Evolutionary conservation across 2,113 vertebrate genomes (phyloP).

Genomic region (Apodemus speciosus): DNA sequence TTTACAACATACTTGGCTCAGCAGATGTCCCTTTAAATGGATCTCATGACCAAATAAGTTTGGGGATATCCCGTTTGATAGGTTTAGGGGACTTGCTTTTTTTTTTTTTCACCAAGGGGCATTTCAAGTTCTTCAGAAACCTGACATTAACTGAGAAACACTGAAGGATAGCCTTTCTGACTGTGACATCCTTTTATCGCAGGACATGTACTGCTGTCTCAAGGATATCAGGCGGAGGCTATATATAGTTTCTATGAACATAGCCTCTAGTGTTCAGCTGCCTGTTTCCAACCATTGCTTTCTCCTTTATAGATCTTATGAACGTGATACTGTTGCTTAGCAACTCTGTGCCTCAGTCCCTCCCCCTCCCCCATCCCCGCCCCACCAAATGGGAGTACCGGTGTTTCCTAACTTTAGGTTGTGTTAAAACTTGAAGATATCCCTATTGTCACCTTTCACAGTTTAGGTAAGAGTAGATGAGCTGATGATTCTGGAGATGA

Average conservation of each 20-base stretch:
- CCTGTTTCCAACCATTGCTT: neutral
- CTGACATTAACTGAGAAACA: neutral
- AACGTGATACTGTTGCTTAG: neutral
- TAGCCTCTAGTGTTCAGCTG: neutral
- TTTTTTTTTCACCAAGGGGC: slow-evolving; percentile 7
- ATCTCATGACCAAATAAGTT: slow-evolving; percentile 30
- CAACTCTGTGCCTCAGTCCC: neutral
- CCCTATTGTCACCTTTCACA: neutral
- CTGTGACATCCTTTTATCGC: neutral
- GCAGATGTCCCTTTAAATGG: slow-evolving; percentile 5
- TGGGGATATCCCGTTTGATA: neutral
- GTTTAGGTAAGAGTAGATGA: neutral
- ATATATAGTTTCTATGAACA: neutral
- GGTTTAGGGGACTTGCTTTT: neutral
- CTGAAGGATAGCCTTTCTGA: neutral
- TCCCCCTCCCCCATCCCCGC: neutral
- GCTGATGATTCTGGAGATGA: neutral
- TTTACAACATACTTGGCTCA: neutral
- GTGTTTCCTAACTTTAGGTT: neutral
- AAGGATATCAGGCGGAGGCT: neutral
- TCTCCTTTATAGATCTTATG: neutral
- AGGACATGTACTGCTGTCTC: neutral
- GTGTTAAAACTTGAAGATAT: slow-evolving; percentile 33
- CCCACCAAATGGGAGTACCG: slow-evolving; percentile 18
- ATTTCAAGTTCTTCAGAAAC: neutral